These are phyloP conservation scores for Pachypanchax playfairii DNA, from an alignment of 2,113 vertebrate species.

Conservation along the genomic window DNA sequence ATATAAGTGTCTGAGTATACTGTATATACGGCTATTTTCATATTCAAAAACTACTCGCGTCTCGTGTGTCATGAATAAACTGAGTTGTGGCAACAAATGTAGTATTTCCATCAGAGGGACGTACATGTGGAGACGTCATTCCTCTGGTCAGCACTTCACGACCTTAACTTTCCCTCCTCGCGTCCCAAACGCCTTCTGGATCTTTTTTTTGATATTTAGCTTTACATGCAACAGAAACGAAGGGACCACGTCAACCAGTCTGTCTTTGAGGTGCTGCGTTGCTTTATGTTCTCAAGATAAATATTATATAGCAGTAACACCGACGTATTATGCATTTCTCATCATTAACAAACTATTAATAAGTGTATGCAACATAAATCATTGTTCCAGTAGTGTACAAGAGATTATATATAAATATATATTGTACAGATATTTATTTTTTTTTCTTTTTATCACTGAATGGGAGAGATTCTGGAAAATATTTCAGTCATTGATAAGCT, in stretches of 20 bases:
- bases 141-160: slow-evolving; percentile 57
- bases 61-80: slow-evolving; percentile 45
- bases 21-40: slow-evolving; percentile 83
- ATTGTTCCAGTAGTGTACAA: slow-evolving; percentile 70
- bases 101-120: slow-evolving; percentile 36
- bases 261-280: slow-evolving; percentile 44
- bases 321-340: slow-evolving; percentile 71
- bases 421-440: slow-evolving; percentile 79
- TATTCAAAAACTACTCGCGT: slow-evolving; percentile 59
- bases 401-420: slow-evolving; percentile 72
- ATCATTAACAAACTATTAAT: slow-evolving; percentile 81
- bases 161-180: no score
- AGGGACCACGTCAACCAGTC: slow-evolving; percentile 41
- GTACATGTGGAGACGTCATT: slow-evolving; percentile 35
- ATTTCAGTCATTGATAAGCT: slow-evolving; percentile 76
- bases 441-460: slow-evolving; percentile 70
- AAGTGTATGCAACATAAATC: slow-evolving; percentile 77
- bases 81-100: slow-evolving; percentile 29
- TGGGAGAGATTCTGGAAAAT: slow-evolving; percentile 78
- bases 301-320: slow-evolving; percentile 74
- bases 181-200: slow-evolving; percentile 22
- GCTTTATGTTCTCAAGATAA: slow-evolving; percentile 27
- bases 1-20: slow-evolving; percentile 89
- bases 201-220: slow-evolving; percentile 37
- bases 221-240: slow-evolving; percentile 49